Evolutionary conservation across 1,140 invertebrate genomes (phyloP).

Genomic region (Bilobella aurantiaca): DNA sequence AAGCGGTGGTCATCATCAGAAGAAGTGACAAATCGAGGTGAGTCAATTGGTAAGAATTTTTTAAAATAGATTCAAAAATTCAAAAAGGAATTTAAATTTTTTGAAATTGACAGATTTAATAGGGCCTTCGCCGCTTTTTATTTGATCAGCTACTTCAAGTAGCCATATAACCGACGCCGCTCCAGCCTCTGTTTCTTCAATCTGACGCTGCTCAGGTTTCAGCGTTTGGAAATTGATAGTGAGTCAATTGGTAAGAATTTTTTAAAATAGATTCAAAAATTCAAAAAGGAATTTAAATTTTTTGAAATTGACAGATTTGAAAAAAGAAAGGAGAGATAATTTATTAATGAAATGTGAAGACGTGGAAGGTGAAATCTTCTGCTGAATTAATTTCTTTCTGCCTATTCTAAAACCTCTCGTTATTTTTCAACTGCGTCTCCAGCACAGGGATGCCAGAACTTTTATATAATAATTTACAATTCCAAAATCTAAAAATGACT

Average conservation of each 20-base stretch:
- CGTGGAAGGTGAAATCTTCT: conserved; percentile 1
- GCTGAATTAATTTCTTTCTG: background rate
- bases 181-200: background rate
- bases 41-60: too few relatives aligned
- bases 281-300: background rate
- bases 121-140: background rate
- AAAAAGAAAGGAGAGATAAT: background rate
- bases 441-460: background rate
- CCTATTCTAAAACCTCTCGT: background rate
- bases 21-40: too few relatives aligned
- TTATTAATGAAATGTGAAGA: conserved; percentile 8
- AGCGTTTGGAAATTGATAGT: too few relatives aligned
- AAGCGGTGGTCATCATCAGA: too few relatives aligned
- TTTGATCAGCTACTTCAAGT: background rate
- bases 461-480: background rate
- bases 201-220: too few relatives aligned
- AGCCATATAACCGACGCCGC: background rate
- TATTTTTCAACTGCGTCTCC: too few relatives aligned
- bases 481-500: too few relatives aligned
- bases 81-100: background rate
- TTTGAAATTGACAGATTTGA: background rate
- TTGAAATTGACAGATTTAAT: background rate
- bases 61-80: background rate
- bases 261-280: background rate
- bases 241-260: too few relatives aligned